Conservation (phyloP, 2,888 invertebrate genomes). For the Quadriops clusia region DNA sequence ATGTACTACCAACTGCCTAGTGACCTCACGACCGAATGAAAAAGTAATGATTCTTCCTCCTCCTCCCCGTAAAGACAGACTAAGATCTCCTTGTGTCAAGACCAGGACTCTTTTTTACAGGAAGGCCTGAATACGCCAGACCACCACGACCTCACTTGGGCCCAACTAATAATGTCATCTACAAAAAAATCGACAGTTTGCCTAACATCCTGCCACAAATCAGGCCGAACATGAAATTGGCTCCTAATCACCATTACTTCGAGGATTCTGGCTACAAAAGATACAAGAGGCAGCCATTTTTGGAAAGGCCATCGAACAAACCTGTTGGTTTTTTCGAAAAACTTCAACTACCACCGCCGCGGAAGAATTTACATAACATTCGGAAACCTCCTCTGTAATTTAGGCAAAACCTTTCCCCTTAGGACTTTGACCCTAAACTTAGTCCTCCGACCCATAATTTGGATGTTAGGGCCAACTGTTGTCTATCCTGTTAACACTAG, state of each 20-base stretch:
- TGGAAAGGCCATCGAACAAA: slow-evolving; percentile 35
- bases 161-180: slow-evolving; percentile 27
- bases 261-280: slow-evolving; percentile 21
- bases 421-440: no score
- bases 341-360: slow-evolving; percentile 33
- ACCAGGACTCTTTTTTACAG: slow-evolving; percentile 35
- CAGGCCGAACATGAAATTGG: slow-evolving; percentile 49
- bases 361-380: slow-evolving; percentile 34
- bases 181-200: slow-evolving; percentile 35
- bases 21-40: slow-evolving; percentile 34
- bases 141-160: slow-evolving; percentile 30
- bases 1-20: slow-evolving; percentile 37
- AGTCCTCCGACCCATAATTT: no score
- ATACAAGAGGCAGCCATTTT: slow-evolving; percentile 31
- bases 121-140: slow-evolving; percentile 34
- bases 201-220: slow-evolving; percentile 64
- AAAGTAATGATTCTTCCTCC: slow-evolving; percentile 12
- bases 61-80: slow-evolving; percentile 23
- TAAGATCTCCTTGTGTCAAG: no score
- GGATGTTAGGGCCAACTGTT: slow-evolving; percentile 43
- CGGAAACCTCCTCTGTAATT: slow-evolving; percentile 39
- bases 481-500: slow-evolving; percentile 49
- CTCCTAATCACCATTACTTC: slow-evolving; percentile 13
- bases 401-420: slow-evolving; percentile 8
- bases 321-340: slow-evolving; percentile 36